Base-by-base conservation (phyloP, 2,888 invertebrate genomes). In the Laothoe populi region DNA sequence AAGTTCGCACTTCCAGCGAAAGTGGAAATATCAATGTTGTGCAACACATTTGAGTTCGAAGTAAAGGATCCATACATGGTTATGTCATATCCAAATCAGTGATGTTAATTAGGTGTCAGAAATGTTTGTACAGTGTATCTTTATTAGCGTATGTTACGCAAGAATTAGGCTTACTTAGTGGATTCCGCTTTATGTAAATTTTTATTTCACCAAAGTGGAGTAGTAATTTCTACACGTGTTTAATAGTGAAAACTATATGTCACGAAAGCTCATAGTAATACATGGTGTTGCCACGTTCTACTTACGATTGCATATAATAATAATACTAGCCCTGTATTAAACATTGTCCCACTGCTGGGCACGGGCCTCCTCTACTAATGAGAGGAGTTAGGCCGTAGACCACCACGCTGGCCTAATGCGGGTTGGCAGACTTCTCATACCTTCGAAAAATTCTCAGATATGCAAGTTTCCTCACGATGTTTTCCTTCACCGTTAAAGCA, bases 1-100 rank as follows among this genome's bases (percentile, higher is more conserved):
- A 38, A 24, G 24, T 49, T 24, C 44, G 26, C 42, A 59, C 42
- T 26, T 42, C 24, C 16, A 58, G 70, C 68, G 78, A 80, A 82
- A 79, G 78, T 70, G 49, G 62, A 70, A 62, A 75, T 70, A 70
- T 70, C 49, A 45, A 63, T 38, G 63, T 79, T 80, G 67, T 65
- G 67, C 64, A 77, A 79, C 62, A 38, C 67, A 69, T 72, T 64
- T 68, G 59, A 57, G 49, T 59, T 61, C 35, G 8, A 11, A 23
- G 23, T 45, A 31, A 19, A 23, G 24, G 45, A 45, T 31, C 38
- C 11, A 38, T 13, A 38, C 38, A n/a, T 38, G 13, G 57, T 62
- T 62, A 58, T 48, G 48, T 48, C 62, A 62, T 38, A 31, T 48
- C 57, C 19, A 38, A 23, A 31, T 45, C 48, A 58, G 19, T 46